phyloP scores from a whole-genome alignment of 2,113 vertebrate species.

The rabbit (Oryctolagus cuniculus) region DNA sequence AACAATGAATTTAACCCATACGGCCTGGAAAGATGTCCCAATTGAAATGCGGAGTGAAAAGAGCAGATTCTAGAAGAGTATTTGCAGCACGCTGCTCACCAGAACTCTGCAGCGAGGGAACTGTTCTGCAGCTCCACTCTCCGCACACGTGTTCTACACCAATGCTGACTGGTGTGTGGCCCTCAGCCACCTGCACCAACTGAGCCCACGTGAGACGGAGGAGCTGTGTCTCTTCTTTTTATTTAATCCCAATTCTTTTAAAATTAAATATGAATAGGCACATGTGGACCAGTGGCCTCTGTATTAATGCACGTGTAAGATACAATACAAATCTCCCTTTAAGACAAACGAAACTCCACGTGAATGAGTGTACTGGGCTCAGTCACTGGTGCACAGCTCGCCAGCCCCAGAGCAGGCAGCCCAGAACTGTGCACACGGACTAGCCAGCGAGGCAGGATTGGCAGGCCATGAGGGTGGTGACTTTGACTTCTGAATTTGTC shows the following conservation, averaged over 20 bases:
- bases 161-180: no score
- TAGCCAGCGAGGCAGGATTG: not conserved
- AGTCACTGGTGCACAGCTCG: fast-evolving
- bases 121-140: not conserved
- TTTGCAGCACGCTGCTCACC: not conserved
- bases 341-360: not conserved
- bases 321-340: not conserved
- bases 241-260: constrained; percentile 23
- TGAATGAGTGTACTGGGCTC: not conserved
- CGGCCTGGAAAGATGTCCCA: not conserved
- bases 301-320: not conserved
- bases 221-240: not conserved
- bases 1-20: not conserved
- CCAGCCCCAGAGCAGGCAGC: not conserved
- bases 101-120: not conserved
- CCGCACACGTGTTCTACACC: no score
- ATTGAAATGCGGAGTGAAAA: not conserved
- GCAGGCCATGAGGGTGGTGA: not conserved
- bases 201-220: not conserved
- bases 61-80: not conserved
- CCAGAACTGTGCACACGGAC: fast-evolving
- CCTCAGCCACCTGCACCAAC: not conserved
- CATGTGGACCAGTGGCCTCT: not conserved
- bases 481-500: not conserved
- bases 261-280: not conserved